phyloP scores from a whole-genome alignment of 2,113 vertebrate genomes.

The Calidris pugnax region DNA sequence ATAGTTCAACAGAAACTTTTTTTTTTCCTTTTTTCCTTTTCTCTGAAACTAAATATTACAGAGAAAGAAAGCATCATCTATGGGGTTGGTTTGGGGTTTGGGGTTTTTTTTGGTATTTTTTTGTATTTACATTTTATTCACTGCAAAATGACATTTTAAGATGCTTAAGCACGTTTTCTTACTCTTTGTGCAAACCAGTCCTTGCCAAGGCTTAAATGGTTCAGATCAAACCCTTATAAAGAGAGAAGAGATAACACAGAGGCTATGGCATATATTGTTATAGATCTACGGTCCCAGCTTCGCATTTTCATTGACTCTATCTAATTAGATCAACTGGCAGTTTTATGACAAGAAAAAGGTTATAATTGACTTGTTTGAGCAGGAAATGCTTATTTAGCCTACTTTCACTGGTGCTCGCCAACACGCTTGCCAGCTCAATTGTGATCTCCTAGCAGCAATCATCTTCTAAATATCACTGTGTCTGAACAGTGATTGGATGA shows the following conservation, averaged over 20 bases:
- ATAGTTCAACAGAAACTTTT: background rate
- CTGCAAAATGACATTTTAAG: background rate
- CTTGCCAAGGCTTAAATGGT: background rate
- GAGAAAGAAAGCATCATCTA: background rate
- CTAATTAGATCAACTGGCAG: background rate
- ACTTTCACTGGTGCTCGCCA: background rate
- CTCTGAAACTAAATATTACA: background rate
- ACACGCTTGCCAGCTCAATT: background rate
- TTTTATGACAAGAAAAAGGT: background rate
- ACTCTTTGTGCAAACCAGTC: background rate
- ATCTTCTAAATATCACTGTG: background rate
- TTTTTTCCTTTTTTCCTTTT: background rate
- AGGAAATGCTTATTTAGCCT: background rate
- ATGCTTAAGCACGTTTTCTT: background rate
- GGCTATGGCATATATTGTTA: background rate
- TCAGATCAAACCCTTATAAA: background rate
- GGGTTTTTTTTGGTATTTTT: background rate
- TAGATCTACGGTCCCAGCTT: background rate
- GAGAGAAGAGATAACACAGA: background rate
- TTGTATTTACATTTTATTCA: background rate
- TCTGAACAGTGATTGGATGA: background rate
- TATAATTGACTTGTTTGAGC: background rate
- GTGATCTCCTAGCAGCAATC: background rate
- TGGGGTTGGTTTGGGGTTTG: too few relatives aligned
- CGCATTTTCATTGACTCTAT: background rate